Conservation (phyloP, 1,140 invertebrate genomes). For the Dysdera silvatica region DNA sequence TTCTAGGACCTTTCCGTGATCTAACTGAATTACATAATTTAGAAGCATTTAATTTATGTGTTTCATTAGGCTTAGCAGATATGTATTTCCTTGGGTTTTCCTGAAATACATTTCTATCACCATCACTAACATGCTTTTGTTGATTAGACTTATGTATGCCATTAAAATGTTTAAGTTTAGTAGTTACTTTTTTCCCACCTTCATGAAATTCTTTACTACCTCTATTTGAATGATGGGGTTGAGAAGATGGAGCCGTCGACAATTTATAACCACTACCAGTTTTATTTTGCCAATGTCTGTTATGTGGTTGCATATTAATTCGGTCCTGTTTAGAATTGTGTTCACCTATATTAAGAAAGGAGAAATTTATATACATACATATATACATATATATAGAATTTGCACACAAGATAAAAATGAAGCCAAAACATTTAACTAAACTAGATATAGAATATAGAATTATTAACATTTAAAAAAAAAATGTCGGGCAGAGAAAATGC, state of each 20-base stretch:
- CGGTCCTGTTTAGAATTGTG: too few species aligned
- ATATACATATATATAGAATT: too few species aligned
- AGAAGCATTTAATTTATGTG: slow-evolving; percentile 13
- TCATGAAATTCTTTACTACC: slow-evolving; percentile 19
- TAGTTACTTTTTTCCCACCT: too few species aligned
- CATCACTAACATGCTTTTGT: neutral
- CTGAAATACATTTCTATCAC: neutral
- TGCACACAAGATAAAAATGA: too few species aligned
- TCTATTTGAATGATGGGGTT: slow-evolving; percentile 58
- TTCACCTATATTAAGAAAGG: too few species aligned
- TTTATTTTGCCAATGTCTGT: slow-evolving; percentile 65
- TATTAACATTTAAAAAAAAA: too few species aligned
- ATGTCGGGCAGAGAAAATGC: too few species aligned
- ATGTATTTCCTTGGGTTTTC: neutral
- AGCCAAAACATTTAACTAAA: too few species aligned
- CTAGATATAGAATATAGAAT: too few species aligned
- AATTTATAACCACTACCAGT: slow-evolving; percentile 76
- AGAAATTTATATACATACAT: too few species aligned
- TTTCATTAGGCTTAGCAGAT: neutral
- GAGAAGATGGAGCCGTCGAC: slow-evolving; percentile 74
- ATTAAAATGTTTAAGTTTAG: too few species aligned
- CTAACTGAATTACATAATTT: neutral
- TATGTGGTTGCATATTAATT: slow-evolving; percentile 26
- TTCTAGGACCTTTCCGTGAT: slow-evolving; percentile 30
- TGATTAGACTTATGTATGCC: too few species aligned